These are phyloP conservation scores for Anarsia innoxiella DNA, from an alignment of 2,888 invertebrate species.

Conservation along the genomic window DNA sequence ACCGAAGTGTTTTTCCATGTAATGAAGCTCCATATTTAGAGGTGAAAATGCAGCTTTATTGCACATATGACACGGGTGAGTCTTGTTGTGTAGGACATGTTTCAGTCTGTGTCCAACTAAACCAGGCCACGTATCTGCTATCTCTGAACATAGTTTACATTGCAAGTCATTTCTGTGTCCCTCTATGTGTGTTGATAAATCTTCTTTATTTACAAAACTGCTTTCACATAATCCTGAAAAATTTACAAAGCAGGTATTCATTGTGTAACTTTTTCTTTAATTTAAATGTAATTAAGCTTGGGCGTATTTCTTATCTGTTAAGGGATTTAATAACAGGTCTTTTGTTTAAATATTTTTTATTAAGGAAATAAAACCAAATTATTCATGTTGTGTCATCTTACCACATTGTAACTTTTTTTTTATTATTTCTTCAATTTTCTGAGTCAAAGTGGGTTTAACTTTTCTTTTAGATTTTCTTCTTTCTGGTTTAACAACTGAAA, in stretches of 20 bases:
- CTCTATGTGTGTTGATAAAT: conserved; percentile 34
- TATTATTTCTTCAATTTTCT: not conserved
- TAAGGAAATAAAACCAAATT: no score
- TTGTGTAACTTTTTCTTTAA: no score
- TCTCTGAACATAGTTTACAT: conserved; percentile 35
- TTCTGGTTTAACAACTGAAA: conserved; percentile 9
- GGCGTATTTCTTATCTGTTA: not conserved
- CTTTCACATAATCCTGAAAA: conserved; percentile 8
- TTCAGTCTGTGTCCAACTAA: conserved; percentile 39
- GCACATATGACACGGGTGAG: conserved; percentile 27
- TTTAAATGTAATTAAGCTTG: no score
- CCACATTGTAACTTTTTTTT: not conserved
- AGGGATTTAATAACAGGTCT: not conserved
- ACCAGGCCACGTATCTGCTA: conserved; percentile 30
- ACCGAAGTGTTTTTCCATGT: conserved; percentile 33
- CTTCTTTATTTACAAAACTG: conserved; percentile 11
- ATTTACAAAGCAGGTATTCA: no score
- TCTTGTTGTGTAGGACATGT: conserved; percentile 32
- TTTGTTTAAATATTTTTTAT: no score
- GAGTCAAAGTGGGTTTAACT: not conserved
- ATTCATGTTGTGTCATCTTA: no score
- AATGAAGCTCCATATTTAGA: conserved; percentile 39
- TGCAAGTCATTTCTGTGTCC: conserved; percentile 27
- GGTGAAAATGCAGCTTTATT: conserved; percentile 18
- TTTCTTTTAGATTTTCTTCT: conserved; percentile 3